Percentiles rank a stretch among this genome's conserved stretches.
Conservation (phyloP, 2,113 vertebrate species). For the rat (Rattus norvegicus) region DNA sequence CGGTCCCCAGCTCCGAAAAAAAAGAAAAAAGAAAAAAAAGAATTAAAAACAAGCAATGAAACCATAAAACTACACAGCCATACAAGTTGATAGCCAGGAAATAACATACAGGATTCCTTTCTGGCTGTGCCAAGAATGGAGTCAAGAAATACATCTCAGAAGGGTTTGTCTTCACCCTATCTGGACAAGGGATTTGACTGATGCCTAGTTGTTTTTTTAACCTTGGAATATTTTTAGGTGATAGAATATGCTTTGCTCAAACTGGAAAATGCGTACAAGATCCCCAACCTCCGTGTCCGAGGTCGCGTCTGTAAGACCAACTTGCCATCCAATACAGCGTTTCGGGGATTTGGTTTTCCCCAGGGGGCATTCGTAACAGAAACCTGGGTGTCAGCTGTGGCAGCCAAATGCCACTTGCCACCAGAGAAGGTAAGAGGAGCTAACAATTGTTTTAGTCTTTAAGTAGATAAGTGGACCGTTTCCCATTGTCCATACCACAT, state of each 20-base stretch:
- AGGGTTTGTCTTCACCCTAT: neutral
- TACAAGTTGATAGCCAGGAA: neutral
- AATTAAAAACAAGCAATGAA: neutral
- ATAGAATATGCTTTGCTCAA: slow-evolving; percentile 88
- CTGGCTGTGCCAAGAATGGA: neutral
- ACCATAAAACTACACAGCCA: neutral
- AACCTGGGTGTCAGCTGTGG: slow-evolving; percentile 88
- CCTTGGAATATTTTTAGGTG: slow-evolving; percentile 81
- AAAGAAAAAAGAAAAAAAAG: too few species aligned
- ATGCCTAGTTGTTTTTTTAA: neutral
- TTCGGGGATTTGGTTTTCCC: slow-evolving; percentile 91
- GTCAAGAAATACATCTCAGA: neutral
- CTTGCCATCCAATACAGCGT: slow-evolving; percentile 92
- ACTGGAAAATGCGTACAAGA: slow-evolving; percentile 90
- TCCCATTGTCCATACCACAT: neutral
- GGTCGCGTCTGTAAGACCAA: slow-evolving; percentile 88
- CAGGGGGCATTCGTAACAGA: slow-evolving; percentile 88
- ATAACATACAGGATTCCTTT: neutral
- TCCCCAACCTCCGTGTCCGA: slow-evolving; percentile 87
- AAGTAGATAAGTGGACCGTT: neutral
- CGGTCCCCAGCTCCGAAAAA: too few species aligned
- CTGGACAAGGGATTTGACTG: neutral
- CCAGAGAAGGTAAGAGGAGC: slow-evolving; percentile 86
- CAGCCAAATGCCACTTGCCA: slow-evolving; percentile 84
- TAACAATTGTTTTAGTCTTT: neutral